Percentiles rank a stretch among this genome's conserved stretches.
Conservation (phyloP, 1,140 invertebrate species). For the Trichomalopsis sarcophagae region DNA sequence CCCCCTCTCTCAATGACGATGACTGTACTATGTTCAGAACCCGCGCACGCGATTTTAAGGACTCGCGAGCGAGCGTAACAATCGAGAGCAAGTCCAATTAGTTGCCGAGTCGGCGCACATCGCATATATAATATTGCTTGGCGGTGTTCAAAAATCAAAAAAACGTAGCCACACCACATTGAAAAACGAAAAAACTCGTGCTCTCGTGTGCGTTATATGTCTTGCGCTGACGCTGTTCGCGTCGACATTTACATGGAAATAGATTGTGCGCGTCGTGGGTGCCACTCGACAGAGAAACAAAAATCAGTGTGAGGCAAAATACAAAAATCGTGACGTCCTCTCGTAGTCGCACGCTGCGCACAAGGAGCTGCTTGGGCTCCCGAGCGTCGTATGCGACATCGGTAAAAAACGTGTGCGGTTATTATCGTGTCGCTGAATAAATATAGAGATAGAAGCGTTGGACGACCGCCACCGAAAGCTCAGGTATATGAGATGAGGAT, state of each 20-base stretch:
- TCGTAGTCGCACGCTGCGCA: conserved; percentile 31
- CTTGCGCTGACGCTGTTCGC: conserved; percentile 35
- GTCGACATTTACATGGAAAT: conserved; percentile 36
- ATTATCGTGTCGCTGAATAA: conserved; percentile 47
- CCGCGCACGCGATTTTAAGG: conserved; percentile 9
- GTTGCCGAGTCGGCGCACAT: not conserved
- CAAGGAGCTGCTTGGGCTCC: conserved; percentile 51
- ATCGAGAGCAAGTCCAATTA: conserved; percentile 5
- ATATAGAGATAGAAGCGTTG: conserved; percentile 60
- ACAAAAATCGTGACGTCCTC: conserved; percentile 69
- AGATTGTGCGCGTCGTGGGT: conserved; percentile 68
- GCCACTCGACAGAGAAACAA: conserved; percentile 63
- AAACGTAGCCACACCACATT: conserved; percentile 74
- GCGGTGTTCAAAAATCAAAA: conserved; percentile 61
- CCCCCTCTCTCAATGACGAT: not conserved
- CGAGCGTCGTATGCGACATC: conserved; percentile 30
- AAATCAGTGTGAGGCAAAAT: conserved; percentile 70
- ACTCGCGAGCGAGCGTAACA: not conserved
- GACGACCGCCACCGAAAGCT: conserved; percentile 72
- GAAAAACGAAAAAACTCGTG: conserved; percentile 66
- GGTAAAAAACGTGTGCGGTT: conserved; percentile 50
- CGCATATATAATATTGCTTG: not conserved
- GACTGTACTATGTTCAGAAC: not conserved
- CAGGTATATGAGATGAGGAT: conserved; percentile 51
- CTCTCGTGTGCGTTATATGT: conserved; percentile 57